These are phyloP conservation scores for Agrochola lychnidis DNA, from an alignment of 2,888 invertebrate species.

Conservation along the genomic window DNA sequence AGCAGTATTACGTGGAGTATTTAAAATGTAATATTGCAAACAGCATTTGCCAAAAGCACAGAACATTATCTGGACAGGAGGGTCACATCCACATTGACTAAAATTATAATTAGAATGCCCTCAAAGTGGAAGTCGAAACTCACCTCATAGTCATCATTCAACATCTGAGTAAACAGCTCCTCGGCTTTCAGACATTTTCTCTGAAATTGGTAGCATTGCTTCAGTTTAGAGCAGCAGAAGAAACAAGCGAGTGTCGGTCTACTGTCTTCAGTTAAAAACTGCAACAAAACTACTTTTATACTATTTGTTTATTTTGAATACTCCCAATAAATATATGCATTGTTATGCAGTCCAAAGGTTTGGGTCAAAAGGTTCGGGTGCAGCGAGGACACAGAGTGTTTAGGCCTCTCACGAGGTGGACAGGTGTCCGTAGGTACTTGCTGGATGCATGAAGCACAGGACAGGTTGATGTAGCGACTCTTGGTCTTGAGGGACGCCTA, in stretches of 20 bases:
- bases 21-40: neutral
- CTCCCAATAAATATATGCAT: no score
- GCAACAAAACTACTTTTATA: neutral
- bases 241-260: neutral
- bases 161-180: neutral
- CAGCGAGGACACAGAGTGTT: neutral
- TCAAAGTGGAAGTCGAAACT: neutral
- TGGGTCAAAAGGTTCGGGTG: neutral
- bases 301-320: neutral
- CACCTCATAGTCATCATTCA: neutral
- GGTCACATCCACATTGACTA: neutral
- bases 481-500: neutral
- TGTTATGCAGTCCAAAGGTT: neutral
- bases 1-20: neutral
- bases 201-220: neutral
- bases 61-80: neutral
- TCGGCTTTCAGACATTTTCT: conserved; percentile 2
- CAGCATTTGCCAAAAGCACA: neutral
- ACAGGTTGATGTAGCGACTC: neutral
- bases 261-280: conserved; percentile 14
- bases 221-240: neutral
- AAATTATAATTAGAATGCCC: neutral
- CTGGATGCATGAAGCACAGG: no score
- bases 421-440: neutral
- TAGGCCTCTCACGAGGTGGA: neutral